Evolutionary conservation across 2,888 invertebrate species (phyloP).

Genomic region (Helobdella robusta): DNA sequence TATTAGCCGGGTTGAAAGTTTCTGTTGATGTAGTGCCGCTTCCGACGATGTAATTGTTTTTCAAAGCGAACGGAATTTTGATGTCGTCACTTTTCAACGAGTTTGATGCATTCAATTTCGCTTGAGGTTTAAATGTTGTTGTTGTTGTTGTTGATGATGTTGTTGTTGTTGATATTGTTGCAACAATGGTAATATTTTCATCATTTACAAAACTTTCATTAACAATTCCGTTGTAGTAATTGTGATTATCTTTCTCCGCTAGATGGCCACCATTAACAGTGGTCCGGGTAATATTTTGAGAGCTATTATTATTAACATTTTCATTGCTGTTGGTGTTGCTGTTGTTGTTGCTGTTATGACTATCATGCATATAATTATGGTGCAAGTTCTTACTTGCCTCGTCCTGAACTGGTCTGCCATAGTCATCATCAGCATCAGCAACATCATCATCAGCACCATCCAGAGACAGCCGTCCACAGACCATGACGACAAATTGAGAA

Average conservation of each 20-base stretch:
- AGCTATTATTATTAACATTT: not conserved
- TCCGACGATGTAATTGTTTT: not conserved
- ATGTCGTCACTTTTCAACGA: not conserved
- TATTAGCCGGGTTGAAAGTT: not conserved
- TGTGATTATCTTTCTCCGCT: not conserved
- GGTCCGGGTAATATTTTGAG: not conserved
- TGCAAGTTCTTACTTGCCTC: not conserved
- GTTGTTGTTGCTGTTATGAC: not conserved
- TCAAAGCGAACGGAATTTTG: not conserved
- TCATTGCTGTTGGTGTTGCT: not conserved
- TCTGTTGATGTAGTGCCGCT: not conserved
- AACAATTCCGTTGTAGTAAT: not conserved
- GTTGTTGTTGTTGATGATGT: not conserved
- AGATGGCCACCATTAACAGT: constrained; percentile 11
- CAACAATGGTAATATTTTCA: not conserved
- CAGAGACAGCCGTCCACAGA: not conserved
- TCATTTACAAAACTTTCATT: not conserved
- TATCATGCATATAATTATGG: not conserved
- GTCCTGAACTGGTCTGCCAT: not conserved
- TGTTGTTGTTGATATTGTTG: constrained; percentile 7
- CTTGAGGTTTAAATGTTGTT: not conserved
- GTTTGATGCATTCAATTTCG: not conserved
- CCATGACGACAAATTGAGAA: not conserved
- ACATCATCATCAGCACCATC: constrained; percentile 45
- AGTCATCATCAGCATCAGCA: not conserved